A percentile compares a stretch with the other conserved stretches of the same genome.
Conservation (phyloP, 2,797 vertebrate species). For the Pagetopsis macropterus region DNA sequence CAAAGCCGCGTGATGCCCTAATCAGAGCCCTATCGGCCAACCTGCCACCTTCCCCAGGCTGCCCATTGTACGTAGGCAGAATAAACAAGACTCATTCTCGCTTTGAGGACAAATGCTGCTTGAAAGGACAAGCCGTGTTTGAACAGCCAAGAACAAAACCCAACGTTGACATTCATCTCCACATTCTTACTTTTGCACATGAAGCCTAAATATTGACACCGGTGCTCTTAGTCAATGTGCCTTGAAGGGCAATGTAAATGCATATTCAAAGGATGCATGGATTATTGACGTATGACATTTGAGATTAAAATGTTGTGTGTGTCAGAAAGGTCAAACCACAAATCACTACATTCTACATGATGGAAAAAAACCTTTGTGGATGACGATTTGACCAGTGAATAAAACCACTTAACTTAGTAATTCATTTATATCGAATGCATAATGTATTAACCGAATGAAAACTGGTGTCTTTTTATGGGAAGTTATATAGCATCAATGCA, state of each 20-base stretch:
- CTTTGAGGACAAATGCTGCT: constrained; percentile 63
- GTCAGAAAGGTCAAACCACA: neutral
- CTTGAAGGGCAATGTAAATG: constrained; percentile 45
- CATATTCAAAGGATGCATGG: neutral
- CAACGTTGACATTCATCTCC: constrained; percentile 59
- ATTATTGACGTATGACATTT: constrained; percentile 33
- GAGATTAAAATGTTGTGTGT: neutral
- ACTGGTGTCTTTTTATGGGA: neutral
- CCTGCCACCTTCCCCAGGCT: constrained; percentile 60
- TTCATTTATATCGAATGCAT: neutral
- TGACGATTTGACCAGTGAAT: neutral
- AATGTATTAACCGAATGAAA: neutral
- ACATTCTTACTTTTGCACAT: constrained; percentile 51
- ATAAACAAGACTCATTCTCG: constrained; percentile 61
- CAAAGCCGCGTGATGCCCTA: constrained; percentile 62
- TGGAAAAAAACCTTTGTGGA: neutral
- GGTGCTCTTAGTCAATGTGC: constrained; percentile 27
- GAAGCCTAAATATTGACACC: constrained; percentile 71
- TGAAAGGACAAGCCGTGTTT: constrained; percentile 71
- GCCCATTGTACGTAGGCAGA: constrained; percentile 49
- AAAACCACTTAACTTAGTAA: neutral
- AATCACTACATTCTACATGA: neutral
- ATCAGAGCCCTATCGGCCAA: constrained; percentile 64
- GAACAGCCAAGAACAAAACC: constrained; percentile 62
- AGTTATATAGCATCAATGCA: neutral